Percentiles rank a stretch among this genome's conserved stretches.
Evolutionary conservation across 2,888 invertebrate genomes (phyloP).

Genomic region (Pherbina coryleti): DNA sequence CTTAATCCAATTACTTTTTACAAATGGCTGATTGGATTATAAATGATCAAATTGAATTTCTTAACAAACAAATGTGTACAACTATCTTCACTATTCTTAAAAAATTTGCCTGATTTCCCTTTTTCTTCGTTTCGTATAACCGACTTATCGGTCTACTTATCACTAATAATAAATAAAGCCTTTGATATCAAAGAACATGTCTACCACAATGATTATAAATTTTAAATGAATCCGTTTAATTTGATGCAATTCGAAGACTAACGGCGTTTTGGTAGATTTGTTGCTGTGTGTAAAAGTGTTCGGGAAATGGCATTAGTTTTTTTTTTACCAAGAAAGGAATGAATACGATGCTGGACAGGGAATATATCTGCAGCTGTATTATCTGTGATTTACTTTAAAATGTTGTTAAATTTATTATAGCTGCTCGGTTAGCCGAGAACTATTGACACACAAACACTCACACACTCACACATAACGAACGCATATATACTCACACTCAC

Average conservation of each 20-base stretch:
- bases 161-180: not conserved
- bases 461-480: constrained; percentile 7
- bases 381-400: constrained; percentile 57
- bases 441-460: not conserved
- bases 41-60: too few relatives aligned
- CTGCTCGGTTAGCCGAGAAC: constrained; percentile 22
- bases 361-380: constrained; percentile 34
- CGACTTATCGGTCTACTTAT: not conserved
- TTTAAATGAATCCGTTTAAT: not conserved
- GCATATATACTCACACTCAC: constrained; percentile 33
- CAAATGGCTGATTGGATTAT: too few relatives aligned
- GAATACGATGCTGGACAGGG: constrained; percentile 27
- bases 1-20: too few relatives aligned
- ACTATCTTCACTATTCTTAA: too few relatives aligned
- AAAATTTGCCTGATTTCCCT: too few relatives aligned
- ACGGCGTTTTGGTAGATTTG: not conserved
- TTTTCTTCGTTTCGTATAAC: too few relatives aligned
- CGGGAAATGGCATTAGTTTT: too few relatives aligned
- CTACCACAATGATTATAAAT: not conserved
- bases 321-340: not conserved
- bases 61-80: too few relatives aligned
- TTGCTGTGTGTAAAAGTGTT: too few relatives aligned
- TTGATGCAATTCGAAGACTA: not conserved
- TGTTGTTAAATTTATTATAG: constrained; percentile 43
- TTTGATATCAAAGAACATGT: not conserved